Base-by-base conservation (phyloP, 2,113 vertebrate genomes). In the Lucifuga dentata region DNA sequence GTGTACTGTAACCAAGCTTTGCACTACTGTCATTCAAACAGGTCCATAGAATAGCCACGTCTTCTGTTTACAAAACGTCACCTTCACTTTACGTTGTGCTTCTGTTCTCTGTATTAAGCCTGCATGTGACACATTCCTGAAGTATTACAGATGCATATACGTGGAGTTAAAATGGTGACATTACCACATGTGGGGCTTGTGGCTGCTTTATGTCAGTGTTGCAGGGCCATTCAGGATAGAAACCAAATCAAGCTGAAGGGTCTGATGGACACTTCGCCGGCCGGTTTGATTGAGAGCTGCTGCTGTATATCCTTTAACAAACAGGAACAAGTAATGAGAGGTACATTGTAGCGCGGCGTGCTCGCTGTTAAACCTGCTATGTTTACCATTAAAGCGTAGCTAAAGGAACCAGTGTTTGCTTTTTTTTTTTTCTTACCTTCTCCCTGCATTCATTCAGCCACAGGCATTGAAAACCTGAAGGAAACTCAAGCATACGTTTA, bases 331-430 rank as follows among this genome's bases (percentile, higher is more conserved):
- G 74, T 32, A 80, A 79, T 21, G 55, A 69, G 71, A 86, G 49
- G 29, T 79, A 57, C 75, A 67, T 59, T 69, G 70, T 86, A 55
- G 51, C 20, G 46, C 58, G 49, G 62, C 85, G 73, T 73, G 74
- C 73, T 76, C 52, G 49, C 46, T 86, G 80, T 81, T 35, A 43
- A 88, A 65, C 57, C 55, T 76, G 67, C 68, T 78, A 43, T 84
- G 78, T 87, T 73, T 55, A 39, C 71, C 48, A 90, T 84, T 92
- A 91, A 92, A 91, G 65, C 48, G 19, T 39, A 56, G 67, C 71
- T 79, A 48, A 58, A 23, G 6, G 58, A 76, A 29, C 3, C 7
- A 7, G 3, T 29, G 26, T 21, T 35, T 23, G 55, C 15, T 35
- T 56, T 44, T 57, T 38, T 29, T 3, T 29, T 29, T 7, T 7